Base-by-base conservation (phyloP, 2,888 invertebrate species). In the Pterostichus niger region DNA sequence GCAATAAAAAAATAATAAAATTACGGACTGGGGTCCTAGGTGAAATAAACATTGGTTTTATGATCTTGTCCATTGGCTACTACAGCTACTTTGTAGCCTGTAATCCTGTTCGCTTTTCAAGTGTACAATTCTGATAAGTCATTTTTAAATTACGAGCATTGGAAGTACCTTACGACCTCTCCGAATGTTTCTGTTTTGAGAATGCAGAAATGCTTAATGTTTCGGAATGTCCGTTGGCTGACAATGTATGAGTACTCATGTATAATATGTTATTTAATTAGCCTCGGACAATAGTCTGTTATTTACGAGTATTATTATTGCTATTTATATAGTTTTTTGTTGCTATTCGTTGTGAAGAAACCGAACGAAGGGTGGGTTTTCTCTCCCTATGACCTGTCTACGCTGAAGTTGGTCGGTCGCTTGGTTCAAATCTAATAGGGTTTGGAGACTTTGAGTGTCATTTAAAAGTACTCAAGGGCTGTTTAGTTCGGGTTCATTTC, bases 181-280 rank as follows among this genome's bases (percentile, higher is more conserved):
- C 33, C 61, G 33, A 61, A 61, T 61, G 68, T 71, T 17, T 71
- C 68, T 71, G 44, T 71, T 71, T 49, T 49, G 49, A 52, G 52
- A 49, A 52, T 75, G 52, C 33, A 13, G 40, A 54, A 77, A 77
- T 56, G 56, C 13, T 77, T 35, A 87, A 87, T 87, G 87, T 86
- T 85, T 86, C 80, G 86, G 86, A 87, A 86, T 86, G 86, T 85
- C 86, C 86, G 85, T 77, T 77, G 77, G 31, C 40, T 56, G 56
- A 3, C 24, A 2, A 24, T 24, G 24, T 2, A 24, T 3, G 24
- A 9, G 31, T 52, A 52, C 33, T 49, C 73, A 84, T 82, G 83
- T 85, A 84, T 84, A 40, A 40, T 44, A 84, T 85, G 64, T 84
- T 75, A 85, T 85, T 85, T 86, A 86, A 85, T 86, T 86, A 83